Percentiles rank a stretch among this genome's conserved stretches.
phyloP scores from a whole-genome alignment of 1,140 invertebrate genomes.

The Belonocnema kinseyi region DNA sequence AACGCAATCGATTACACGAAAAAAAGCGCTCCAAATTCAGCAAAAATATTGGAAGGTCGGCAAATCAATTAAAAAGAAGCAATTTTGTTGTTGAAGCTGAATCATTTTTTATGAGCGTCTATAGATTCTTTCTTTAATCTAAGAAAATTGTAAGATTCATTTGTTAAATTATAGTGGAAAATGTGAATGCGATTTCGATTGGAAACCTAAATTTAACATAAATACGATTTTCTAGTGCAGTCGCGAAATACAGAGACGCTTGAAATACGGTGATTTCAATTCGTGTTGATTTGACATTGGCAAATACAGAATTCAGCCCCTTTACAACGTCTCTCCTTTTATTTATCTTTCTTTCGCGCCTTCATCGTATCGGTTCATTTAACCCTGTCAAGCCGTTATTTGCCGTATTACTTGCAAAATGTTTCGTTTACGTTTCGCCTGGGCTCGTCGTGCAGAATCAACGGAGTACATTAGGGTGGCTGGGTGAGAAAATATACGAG shows the following conservation, averaged over 20 bases:
- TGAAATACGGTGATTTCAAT: conserved; percentile 67
- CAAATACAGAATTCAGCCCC: conserved; percentile 65
- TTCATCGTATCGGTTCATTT: conserved; percentile 67
- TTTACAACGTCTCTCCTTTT: conserved; percentile 58
- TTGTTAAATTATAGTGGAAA: neutral
- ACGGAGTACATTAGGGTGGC: conserved; percentile 32
- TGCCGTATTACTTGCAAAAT: conserved; percentile 69
- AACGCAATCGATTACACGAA: neutral
- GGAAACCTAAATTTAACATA: neutral
- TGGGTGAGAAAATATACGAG: conserved; percentile 44
- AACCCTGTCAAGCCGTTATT: conserved; percentile 62
- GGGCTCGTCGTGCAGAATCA: conserved; percentile 32
- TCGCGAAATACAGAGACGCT: neutral
- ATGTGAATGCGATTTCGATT: conserved; percentile 15
- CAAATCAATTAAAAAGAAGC: too few relatives aligned
- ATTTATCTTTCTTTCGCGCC: conserved; percentile 66
- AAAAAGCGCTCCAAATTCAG: neutral
- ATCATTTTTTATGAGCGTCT: too few relatives aligned
- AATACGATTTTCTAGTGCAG: neutral
- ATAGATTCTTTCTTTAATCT: too few relatives aligned
- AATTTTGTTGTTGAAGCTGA: too few relatives aligned
- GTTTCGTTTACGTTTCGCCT: conserved; percentile 63
- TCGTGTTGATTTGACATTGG: conserved; percentile 72
- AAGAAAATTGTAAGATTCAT: too few relatives aligned
- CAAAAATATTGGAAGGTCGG: too few relatives aligned